These are phyloP conservation scores for Sabellastarte sp. DNA, from an alignment of 2,888 invertebrate genomes.

Conservation along the genomic window DNA sequence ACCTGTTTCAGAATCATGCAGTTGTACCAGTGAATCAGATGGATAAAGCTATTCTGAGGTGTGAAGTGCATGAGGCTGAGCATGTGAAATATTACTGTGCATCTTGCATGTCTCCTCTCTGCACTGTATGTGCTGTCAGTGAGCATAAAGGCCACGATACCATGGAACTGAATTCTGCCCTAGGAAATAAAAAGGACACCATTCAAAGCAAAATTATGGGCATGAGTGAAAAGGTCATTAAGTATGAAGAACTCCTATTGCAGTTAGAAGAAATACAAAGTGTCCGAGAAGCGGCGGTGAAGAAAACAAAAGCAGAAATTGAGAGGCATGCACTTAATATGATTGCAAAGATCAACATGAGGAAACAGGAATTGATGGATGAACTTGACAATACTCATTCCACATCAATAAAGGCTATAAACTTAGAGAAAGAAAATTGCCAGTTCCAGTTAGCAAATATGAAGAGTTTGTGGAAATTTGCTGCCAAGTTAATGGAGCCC, in stretches of 20 bases:
- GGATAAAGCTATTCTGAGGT: constrained; percentile 18
- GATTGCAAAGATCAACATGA: constrained; percentile 20
- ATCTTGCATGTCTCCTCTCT: constrained; percentile 24
- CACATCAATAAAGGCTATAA: constrained; percentile 16
- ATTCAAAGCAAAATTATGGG: constrained; percentile 14
- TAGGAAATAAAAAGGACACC: constrained; percentile 23
- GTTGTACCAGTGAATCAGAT: constrained; percentile 21
- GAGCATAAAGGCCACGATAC: constrained; percentile 25
- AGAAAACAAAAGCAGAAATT: constrained; percentile 26
- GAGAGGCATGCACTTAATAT: constrained; percentile 22
- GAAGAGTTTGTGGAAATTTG: constrained; percentile 32
- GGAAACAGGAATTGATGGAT: constrained; percentile 21
- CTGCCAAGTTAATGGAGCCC: constrained; percentile 27
- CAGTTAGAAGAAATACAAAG: constrained; percentile 26
- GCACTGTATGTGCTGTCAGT: constrained; percentile 28
- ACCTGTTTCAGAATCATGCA: constrained; percentile 25
- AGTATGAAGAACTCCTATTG: constrained; percentile 20
- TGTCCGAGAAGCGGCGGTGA: constrained; percentile 23
- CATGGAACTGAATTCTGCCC: constrained; percentile 17
- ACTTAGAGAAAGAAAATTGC: constrained; percentile 23
- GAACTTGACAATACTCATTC: constrained; percentile 23
- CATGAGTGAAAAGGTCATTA: constrained; percentile 24
- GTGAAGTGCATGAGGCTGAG: constrained; percentile 27
- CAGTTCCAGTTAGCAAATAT: constrained; percentile 26
- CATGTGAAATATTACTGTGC: constrained; percentile 27